Evolutionary conservation across 2,888 invertebrate genomes (phyloP).

Genomic region (Harmothoe impar): DNA sequence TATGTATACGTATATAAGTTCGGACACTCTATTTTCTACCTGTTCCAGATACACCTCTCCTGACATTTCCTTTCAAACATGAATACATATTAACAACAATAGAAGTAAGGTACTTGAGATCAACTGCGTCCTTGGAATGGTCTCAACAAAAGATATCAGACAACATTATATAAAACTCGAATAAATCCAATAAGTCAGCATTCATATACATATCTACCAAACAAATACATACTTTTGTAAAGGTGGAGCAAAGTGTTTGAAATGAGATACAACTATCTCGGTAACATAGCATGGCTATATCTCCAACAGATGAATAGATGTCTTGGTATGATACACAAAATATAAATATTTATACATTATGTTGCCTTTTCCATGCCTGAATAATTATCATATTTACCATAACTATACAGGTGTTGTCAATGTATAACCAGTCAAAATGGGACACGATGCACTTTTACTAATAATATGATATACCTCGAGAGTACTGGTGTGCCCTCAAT

Average conservation of each 20-base stretch:
- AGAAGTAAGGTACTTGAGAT: neutral
- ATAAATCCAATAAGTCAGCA: neutral
- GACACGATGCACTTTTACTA: neutral
- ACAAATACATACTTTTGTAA: slow-evolving; percentile 4
- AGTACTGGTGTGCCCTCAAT: neutral
- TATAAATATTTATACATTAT: neutral
- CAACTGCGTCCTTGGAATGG: neutral
- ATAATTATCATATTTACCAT: neutral
- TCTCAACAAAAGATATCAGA: neutral
- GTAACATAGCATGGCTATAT: neutral
- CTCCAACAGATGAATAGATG: neutral
- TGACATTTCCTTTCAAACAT: neutral
- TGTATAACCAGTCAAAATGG: neutral
- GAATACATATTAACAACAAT: neutral
- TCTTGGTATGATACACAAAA: neutral
- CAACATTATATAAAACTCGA: neutral
- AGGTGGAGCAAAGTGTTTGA: neutral
- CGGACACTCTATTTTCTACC: neutral
- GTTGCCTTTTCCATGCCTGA: neutral
- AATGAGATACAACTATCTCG: neutral
- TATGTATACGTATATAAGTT: neutral
- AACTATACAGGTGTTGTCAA: neutral
- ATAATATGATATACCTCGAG: neutral
- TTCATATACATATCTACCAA: neutral
- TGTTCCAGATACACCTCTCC: neutral